Base-by-base conservation (phyloP, 2,113 vertebrate species). In the Numida meleagris region DNA sequence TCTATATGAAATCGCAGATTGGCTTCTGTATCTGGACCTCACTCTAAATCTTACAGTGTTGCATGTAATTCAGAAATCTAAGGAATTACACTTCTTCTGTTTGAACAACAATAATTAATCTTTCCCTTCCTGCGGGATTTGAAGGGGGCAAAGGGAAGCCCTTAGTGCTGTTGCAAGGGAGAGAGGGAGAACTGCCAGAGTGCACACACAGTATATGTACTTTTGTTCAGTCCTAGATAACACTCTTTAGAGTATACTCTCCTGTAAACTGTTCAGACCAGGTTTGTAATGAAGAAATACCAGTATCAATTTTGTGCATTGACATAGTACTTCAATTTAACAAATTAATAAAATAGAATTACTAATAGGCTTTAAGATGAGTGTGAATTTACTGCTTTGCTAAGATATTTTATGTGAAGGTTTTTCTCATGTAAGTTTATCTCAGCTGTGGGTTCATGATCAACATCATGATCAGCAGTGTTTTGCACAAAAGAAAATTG, bases 11-110 rank as follows among this genome's bases (percentile, higher is more conserved):
- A 90, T 23, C 19, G 34, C 10, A 67, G 7, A 21, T 16, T 46
- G 15, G 15, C 0, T 0, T 42, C 19, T 2, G 18, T n/a, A 72
- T 20, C 25, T 62, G 31, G 11, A 62, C 18, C 11, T 86, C 23
- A 46, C 29, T 51, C 13, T 42, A 89, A 89, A 46, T 5, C 6
- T 67, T 38, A 38, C 0, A 9, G 25, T 46, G 2, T 42, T 85
- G 74, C 42, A 75, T 3, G 14, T 45, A 8, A 78, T 66, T 70
- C 58, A 66, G 31, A 76, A 53, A 75, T 43, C 18, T 70, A 62
- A n/a, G 31, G 20, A 63, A 16, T 65, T 18, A 74, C 5, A 20
- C 5, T 42, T 70, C 10, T 4, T 66, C 21, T 59, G 7, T 34
- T 92, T 53, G 72, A 79, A 33, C 7, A 88, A 27, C 27, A 59